Evolutionary conservation across 2,888 invertebrate species (phyloP).

Genomic region (Synergus gifuensis): DNA sequence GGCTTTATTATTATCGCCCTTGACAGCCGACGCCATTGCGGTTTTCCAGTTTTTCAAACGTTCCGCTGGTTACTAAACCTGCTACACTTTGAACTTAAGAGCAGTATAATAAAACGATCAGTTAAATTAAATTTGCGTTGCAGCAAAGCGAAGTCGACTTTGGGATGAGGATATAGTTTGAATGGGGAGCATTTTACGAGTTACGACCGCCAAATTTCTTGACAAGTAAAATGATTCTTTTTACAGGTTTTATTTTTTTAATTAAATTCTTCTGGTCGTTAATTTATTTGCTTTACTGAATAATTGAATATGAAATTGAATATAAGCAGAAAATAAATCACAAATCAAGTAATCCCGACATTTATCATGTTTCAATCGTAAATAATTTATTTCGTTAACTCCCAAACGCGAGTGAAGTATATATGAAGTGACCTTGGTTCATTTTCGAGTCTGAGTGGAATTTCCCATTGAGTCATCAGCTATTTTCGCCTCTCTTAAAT

Average conservation of each 20-base stretch:
- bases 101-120: constrained; percentile 28
- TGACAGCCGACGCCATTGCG: constrained; percentile 17
- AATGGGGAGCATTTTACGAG: not conserved
- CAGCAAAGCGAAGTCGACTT: constrained; percentile 9
- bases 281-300: too few species aligned
- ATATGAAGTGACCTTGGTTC: constrained; percentile 58
- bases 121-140: constrained; percentile 29
- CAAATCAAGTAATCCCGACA: not conserved
- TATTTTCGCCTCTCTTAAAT: constrained; percentile 55
- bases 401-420: not conserved
- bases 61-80: constrained; percentile 11
- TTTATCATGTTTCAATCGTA: constrained; percentile 1
- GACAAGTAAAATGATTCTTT: too few species aligned
- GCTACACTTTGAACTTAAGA: constrained; percentile 11
- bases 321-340: not conserved
- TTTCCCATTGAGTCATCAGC: constrained; percentile 68
- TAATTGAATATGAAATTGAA: not conserved
- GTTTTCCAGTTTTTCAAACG: constrained; percentile 30
- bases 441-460: constrained; percentile 60
- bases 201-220: constrained; percentile 2
- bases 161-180: not conserved
- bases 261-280: too few species aligned
- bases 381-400: constrained; percentile 7
- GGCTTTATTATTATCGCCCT: constrained; percentile 26
- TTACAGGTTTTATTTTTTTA: too few species aligned